Conservation (phyloP, 2,113 vertebrate species). For the Phalacrocorax carbo region DNA sequence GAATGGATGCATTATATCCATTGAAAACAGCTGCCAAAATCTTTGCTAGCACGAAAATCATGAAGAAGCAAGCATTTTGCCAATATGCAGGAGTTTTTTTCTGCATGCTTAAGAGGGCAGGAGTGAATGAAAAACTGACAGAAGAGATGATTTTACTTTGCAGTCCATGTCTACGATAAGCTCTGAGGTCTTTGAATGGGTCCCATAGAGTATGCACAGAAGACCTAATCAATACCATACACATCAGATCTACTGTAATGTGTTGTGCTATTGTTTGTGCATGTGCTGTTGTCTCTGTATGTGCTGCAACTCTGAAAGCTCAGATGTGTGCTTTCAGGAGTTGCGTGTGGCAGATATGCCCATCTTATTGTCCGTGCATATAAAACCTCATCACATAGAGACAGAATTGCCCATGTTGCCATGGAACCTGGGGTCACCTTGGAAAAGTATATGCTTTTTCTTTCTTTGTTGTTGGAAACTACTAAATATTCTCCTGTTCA, state of each 20-base stretch:
- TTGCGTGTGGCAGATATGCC: neutral
- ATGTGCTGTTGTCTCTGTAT: neutral
- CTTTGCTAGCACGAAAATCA: neutral
- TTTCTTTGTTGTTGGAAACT: neutral
- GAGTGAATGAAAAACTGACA: neutral
- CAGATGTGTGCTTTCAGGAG: neutral
- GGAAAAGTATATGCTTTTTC: neutral
- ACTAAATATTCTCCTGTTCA: neutral
- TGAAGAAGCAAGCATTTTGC: accelerated
- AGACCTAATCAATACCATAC: neutral
- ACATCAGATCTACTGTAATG: neutral
- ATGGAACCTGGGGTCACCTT: neutral
- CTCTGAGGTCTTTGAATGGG: neutral
- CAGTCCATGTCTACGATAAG: accelerated
- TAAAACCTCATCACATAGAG: neutral
- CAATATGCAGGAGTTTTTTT: neutral
- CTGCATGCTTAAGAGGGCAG: neutral
- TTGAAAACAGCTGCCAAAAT: neutral
- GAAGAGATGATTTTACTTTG: neutral
- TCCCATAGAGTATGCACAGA: neutral
- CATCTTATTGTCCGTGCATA: neutral
- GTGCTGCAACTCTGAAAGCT: neutral
- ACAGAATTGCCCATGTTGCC: neutral
- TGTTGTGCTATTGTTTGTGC: neutral
- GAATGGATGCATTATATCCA: neutral